These are phyloP conservation scores for Microcebus ravelobensis DNA, from an alignment of 2,113 vertebrate genomes.

Conservation along the genomic window DNA sequence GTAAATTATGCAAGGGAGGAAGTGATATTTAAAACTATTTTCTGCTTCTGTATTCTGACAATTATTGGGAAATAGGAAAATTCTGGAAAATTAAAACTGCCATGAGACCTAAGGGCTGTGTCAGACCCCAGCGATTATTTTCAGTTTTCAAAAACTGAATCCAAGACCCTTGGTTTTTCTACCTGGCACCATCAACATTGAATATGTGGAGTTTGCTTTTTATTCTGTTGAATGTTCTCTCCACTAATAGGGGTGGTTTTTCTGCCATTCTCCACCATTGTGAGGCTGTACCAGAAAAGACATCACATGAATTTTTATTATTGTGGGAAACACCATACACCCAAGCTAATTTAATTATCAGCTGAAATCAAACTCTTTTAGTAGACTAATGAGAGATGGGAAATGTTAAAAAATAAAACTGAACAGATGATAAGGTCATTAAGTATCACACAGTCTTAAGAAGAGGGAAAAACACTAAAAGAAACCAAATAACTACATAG, in stretches of 20 bases:
- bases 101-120: neutral
- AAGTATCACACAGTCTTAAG: neutral
- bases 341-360: constrained; percentile 50
- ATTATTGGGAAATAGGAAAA: constrained; percentile 36
- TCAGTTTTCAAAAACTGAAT: neutral
- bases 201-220: neutral
- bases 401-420: neutral
- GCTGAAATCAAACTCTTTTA: constrained; percentile 55
- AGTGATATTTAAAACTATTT: constrained; percentile 32
- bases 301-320: constrained; percentile 22
- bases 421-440: neutral
- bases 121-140: neutral
- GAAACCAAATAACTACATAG: neutral
- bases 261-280: neutral
- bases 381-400: neutral
- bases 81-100: neutral
- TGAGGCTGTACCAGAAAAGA: neutral
- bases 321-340: neutral
- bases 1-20: constrained; percentile 23
- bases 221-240: neutral
- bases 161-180: neutral
- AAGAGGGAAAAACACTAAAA: neutral
- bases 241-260: neutral
- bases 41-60: constrained; percentile 45
- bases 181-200: neutral